Evolutionary conservation across 2,113 vertebrate species (phyloP), one percentile per base, ranked within the genome.

Genomic region (Zosterops pallidus): DNA sequence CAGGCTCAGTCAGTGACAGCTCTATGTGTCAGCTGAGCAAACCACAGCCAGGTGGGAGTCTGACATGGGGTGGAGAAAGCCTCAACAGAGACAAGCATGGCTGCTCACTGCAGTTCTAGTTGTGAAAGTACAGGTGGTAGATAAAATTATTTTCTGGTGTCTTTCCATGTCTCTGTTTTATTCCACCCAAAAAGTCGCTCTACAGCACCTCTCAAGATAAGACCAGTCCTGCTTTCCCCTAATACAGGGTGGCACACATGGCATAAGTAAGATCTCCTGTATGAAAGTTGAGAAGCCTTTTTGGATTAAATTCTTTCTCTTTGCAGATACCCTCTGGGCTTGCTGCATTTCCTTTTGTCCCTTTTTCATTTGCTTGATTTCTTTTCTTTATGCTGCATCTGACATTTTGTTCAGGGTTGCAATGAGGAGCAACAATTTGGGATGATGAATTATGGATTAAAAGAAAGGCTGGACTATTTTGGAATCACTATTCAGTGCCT

Each of bases 391-490:
- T 72, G 76, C 60, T 75, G 39, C 3, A 1, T 50, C 89, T 89
- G 81, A 85, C 92, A 90, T 92, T 96, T 93, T 95, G 83, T 87
- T 95, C 95, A 35, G 75, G 77, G 90, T 41, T 92, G 44, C 76
- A 83, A 46, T 14, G 35, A 96, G 50, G 64, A 95, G 76, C 83
- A 95, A 95, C 79, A 94, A 84, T 84, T 95, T 91, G 94, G 49
- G 52, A 92, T 94, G 87, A 71, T 97, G 90, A 96, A 95, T 95
- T 96, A 95, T 86, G 93, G 90, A 95, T 95, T 92, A 86, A 92
- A 96, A 92, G 85, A 82, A 90, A 96, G 59, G 53, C 72, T 72
- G 81, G 33, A 62, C 64, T 94, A 70, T 85, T 95, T 76, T 90
- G 82, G 71, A 95, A 88, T 89, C 28, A n/a, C 59, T 91, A 52